Evolutionary conservation across 2,113 vertebrate genomes (phyloP).

Genomic region (Phocoena sinus): DNA sequence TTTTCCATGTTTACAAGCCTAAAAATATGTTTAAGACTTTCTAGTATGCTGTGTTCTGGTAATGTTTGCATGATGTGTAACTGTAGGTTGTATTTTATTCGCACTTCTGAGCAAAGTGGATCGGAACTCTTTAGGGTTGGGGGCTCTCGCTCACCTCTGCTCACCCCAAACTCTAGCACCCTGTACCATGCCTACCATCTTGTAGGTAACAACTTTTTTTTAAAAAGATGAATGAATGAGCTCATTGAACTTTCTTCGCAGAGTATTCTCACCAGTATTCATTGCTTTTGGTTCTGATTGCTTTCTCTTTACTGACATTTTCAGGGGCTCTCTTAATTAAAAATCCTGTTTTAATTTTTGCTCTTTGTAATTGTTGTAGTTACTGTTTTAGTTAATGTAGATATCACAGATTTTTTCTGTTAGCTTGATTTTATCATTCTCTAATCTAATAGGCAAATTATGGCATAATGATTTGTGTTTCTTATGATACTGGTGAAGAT

Average conservation of each 20-base stretch:
- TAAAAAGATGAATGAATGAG: not conserved
- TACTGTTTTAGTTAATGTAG: not conserved
- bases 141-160: not conserved
- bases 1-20: conserved; percentile 26
- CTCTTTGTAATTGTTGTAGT: not conserved
- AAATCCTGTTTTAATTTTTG: conserved; percentile 5
- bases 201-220: not conserved
- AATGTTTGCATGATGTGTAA: not conserved
- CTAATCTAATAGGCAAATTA: not conserved
- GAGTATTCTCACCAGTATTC: not conserved
- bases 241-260: not conserved
- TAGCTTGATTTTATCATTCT: not conserved
- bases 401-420: not conserved
- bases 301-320: not conserved
- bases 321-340: not conserved
- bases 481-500: not conserved
- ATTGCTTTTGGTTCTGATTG: not conserved
- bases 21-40: not conserved
- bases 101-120: not conserved
- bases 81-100: not conserved
- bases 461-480: not conserved
- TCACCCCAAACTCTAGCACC: not conserved
- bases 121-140: not conserved
- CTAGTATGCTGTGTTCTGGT: not conserved
- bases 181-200: not conserved